Evolutionary conservation across 2,797 vertebrate genomes (phyloP).

Genomic region (Eurystomus glaucurus): DNA sequence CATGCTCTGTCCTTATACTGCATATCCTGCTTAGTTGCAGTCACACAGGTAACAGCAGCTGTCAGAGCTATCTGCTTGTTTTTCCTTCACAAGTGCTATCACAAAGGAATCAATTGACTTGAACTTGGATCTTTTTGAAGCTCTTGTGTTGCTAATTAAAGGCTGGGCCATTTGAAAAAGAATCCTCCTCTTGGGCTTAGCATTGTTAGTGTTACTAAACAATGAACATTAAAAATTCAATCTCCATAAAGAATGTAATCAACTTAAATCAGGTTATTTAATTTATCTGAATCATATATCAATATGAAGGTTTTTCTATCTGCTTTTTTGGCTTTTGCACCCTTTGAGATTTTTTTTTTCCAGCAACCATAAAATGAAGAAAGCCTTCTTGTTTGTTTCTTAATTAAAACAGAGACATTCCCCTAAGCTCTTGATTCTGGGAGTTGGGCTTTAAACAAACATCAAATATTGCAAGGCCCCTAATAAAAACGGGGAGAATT

Average conservation of each 20-base stretch:
- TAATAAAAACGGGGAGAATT: constrained; percentile 15
- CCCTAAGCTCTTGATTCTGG: constrained; percentile 1
- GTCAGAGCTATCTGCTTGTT: background rate
- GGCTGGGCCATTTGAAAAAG: background rate
- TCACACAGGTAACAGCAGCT: background rate
- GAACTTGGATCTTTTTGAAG: background rate
- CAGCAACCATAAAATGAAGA: background rate
- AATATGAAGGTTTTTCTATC: background rate
- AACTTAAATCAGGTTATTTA: background rate
- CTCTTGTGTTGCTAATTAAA: background rate
- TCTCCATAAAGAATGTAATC: background rate
- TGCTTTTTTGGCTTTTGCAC: background rate
- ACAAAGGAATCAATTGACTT: background rate
- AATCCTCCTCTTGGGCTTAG: background rate
- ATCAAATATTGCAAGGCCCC: background rate
- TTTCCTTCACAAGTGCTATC: background rate
- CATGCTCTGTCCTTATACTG: background rate
- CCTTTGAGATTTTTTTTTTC: background rate
- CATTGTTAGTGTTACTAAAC: background rate
- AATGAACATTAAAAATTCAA: background rate
- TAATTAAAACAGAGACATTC: constrained; percentile 28
- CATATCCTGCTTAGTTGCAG: background rate
- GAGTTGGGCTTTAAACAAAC: constrained; percentile 10
- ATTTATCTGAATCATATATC: background rate
- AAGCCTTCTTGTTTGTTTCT: constrained; percentile 21